Evolutionary conservation across 2,888 invertebrate species (phyloP).

Genomic region (Lasioglossum figueresi): DNA sequence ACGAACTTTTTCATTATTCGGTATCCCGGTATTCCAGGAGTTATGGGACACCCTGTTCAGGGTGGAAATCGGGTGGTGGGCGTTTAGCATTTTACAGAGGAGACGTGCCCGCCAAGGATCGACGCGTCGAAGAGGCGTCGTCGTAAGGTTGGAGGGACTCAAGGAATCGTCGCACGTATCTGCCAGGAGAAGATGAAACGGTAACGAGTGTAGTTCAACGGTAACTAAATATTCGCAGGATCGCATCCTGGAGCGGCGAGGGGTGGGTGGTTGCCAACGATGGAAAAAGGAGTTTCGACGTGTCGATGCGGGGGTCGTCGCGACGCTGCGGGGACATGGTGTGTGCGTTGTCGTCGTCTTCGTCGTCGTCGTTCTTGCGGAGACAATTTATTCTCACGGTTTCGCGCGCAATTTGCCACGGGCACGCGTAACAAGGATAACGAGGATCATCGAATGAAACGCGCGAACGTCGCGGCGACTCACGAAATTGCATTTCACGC

Average conservation of each 20-base stretch:
- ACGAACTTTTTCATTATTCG: not conserved
- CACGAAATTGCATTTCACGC: slow-evolving; percentile 65
- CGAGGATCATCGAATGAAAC: slow-evolving; percentile 73
- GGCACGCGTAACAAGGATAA: slow-evolving; percentile 68
- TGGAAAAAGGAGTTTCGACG: slow-evolving; percentile 44
- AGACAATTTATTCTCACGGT: slow-evolving; percentile 75
- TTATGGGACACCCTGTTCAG: not conserved
- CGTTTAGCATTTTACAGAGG: slow-evolving; percentile 65
- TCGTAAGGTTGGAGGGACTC: slow-evolving; percentile 41
- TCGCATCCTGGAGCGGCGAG: slow-evolving; percentile 24
- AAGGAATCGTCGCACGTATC: slow-evolving; percentile 72
- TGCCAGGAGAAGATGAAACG: slow-evolving; percentile 72
- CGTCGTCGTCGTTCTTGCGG: slow-evolving; percentile 37
- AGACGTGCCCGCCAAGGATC: slow-evolving; percentile 67
- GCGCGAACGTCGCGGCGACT: slow-evolving; percentile 58
- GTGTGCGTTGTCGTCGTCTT: not conserved
- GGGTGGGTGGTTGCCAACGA: not conserved
- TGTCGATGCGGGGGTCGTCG: slow-evolving; percentile 21
- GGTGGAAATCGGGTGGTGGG: slow-evolving; percentile 24
- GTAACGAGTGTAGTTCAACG: slow-evolving; percentile 71
- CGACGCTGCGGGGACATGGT: not conserved
- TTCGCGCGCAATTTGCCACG: slow-evolving; percentile 68
- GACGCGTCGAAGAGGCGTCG: slow-evolving; percentile 54
- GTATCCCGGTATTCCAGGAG: not conserved
- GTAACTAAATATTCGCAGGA: slow-evolving; percentile 72